Evolutionary conservation across 2,113 vertebrate species (phyloP).

Genomic region (Motacilla alba): DNA sequence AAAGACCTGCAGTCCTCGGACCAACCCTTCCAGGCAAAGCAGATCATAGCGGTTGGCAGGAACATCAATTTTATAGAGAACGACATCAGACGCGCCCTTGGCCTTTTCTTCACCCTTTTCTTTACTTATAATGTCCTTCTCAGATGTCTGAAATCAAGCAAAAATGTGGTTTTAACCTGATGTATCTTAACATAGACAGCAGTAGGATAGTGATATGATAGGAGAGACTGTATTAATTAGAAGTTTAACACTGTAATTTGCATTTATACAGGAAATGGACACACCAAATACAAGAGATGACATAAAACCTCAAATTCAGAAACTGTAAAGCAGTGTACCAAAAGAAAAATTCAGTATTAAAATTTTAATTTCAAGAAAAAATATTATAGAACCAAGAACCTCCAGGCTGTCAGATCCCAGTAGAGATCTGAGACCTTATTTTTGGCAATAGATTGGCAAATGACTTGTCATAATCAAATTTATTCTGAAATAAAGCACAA

Average conservation of each 20-base stretch:
- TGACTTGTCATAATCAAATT: neutral
- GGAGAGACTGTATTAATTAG: neutral
- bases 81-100: slow-evolving; percentile 85
- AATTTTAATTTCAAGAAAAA: neutral
- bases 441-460: neutral
- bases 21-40: slow-evolving; percentile 92
- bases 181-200: neutral
- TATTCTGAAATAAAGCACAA: neutral
- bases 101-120: slow-evolving; percentile 90
- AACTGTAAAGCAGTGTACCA: neutral
- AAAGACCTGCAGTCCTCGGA: slow-evolving; percentile 93
- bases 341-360: neutral
- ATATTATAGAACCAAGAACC: neutral
- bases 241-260: neutral
- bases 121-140: slow-evolving; percentile 91
- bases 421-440: neutral
- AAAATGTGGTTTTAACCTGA: neutral
- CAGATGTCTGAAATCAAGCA: slow-evolving; percentile 84
- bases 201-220: neutral
- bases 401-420: neutral
- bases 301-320: neutral
- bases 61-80: slow-evolving; percentile 96
- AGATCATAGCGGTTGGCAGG: slow-evolving; percentile 97
- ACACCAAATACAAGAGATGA: neutral
- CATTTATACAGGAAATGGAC: neutral